These are phyloP conservation scores for Pagetopsis macropterus DNA, from an alignment of 2,797 vertebrate species.

Conservation along the genomic window DNA sequence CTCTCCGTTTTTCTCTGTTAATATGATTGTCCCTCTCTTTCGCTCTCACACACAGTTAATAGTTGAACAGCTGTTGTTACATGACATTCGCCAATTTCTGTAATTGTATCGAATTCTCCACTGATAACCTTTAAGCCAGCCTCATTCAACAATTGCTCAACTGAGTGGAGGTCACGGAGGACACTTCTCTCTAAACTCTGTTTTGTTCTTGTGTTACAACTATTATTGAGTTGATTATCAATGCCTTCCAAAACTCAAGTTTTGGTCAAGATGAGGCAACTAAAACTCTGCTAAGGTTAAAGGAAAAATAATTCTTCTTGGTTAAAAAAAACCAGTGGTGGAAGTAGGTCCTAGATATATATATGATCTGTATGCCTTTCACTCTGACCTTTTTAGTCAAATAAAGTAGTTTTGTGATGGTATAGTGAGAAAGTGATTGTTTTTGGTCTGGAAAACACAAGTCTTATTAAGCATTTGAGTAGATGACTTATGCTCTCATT, in stretches of 20 bases:
- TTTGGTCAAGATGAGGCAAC: not conserved
- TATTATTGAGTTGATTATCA: no score
- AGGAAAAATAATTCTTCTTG: not conserved
- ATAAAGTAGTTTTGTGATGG: not conserved
- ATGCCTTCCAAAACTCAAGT: not conserved
- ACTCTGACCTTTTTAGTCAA: not conserved
- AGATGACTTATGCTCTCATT: not conserved
- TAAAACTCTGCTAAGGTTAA: not conserved
- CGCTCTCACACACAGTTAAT: not conserved
- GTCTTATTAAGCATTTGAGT: not conserved
- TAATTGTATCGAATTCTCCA: not conserved
- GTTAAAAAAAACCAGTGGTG: not conserved
- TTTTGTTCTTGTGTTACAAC: not conserved
- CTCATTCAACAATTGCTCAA: no score
- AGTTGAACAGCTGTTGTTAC: not conserved
- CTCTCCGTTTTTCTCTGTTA: slow-evolving; percentile 15
- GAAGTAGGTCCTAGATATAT: not conserved
- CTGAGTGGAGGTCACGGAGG: not conserved
- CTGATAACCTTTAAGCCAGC: not conserved
- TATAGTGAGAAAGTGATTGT: not conserved
- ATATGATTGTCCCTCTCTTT: not conserved
- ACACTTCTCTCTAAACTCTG: not conserved
- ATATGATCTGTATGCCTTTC: not conserved
- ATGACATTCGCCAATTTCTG: not conserved
- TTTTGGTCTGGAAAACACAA: not conserved